phyloP scores from a whole-genome alignment of 1,140 invertebrate genomes.

The Sesamia nonagrioides region DNA sequence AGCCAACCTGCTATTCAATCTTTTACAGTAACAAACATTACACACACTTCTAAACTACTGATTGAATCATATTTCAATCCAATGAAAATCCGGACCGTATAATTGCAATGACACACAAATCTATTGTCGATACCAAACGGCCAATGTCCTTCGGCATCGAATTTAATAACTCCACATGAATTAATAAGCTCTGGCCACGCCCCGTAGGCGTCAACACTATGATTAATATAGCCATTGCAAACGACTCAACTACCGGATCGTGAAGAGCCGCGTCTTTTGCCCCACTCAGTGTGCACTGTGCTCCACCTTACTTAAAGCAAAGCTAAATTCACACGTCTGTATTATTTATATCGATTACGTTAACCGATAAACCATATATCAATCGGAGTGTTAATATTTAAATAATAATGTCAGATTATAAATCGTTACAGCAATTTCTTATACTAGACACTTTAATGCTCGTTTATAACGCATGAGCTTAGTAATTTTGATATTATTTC shows the following conservation, averaged over 20 bases:
- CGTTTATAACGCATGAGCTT: slow-evolving; percentile 60
- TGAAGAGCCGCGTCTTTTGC: slow-evolving; percentile 53
- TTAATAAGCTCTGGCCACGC: slow-evolving; percentile 82
- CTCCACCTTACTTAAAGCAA: slow-evolving; percentile 59
- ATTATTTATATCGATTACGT: slow-evolving; percentile 70
- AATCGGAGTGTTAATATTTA: slow-evolving; percentile 72
- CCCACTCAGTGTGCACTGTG: slow-evolving; percentile 55
- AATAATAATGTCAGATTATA: slow-evolving; percentile 69
- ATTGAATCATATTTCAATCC: slow-evolving; percentile 18
- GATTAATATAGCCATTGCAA: slow-evolving; percentile 75
- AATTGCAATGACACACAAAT: slow-evolving; percentile 37
- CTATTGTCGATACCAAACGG: slow-evolving; percentile 47
- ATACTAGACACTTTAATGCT: slow-evolving; percentile 61
- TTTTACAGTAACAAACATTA: not conserved
- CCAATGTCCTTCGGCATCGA: slow-evolving; percentile 72
- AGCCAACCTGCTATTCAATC: not conserved
- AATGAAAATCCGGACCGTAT: slow-evolving; percentile 17
- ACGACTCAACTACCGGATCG: slow-evolving; percentile 73
- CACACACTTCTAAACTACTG: not conserved
- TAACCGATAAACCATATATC: slow-evolving; percentile 64
- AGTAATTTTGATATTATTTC: slow-evolving; percentile 54
- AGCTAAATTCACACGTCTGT: slow-evolving; percentile 68
- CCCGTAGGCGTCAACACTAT: slow-evolving; percentile 79
- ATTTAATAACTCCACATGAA: slow-evolving; percentile 81
- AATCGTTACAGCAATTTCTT: slow-evolving; percentile 63